phyloP scores from a whole-genome alignment of 2,888 invertebrate genomes.

The Disparrhopalites patrizii region DNA sequence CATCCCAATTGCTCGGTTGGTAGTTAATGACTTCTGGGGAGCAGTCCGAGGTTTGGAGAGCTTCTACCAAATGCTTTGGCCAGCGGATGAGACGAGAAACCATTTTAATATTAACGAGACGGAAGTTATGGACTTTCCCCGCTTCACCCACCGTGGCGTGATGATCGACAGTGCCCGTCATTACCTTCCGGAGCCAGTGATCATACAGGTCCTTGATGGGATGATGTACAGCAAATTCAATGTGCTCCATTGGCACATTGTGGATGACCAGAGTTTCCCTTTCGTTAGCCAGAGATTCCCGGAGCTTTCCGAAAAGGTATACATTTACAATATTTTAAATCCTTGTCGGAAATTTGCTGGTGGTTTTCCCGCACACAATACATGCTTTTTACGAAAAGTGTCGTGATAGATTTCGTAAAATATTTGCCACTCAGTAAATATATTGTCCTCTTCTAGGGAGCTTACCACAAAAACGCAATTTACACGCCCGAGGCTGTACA shows the following conservation, averaged over 20 bases:
- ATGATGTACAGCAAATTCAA: conserved; percentile 90
- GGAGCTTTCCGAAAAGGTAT: conserved; percentile 55
- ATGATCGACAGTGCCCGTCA: conserved; percentile 84
- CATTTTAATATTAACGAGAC: conserved; percentile 5
- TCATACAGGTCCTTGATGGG: conserved; percentile 68
- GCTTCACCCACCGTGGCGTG: conserved; percentile 51
- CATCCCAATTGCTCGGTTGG: not conserved
- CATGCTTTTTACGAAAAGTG: no score
- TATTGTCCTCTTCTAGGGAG: conserved; percentile 24
- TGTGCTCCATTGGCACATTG: conserved; percentile 93
- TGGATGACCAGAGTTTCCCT: conserved; percentile 89
- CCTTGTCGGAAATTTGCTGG: no score
- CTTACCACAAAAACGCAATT: conserved; percentile 17
- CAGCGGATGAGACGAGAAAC: not conserved
- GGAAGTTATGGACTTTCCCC: conserved; percentile 28
- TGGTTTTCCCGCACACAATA: no score
- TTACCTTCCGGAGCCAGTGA: conserved; percentile 65
- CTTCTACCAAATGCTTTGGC: conserved; percentile 20
- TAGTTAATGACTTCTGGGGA: not conserved
- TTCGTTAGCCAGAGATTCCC: conserved; percentile 75
- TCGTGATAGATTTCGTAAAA: no score
- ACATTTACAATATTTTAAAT: not conserved
- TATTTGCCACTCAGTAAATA: no score
- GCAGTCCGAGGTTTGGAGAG: not conserved
- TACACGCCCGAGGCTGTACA: conserved; percentile 64